Base-by-base conservation (phyloP, 2,888 invertebrate genomes). In the Heliconius ethilla region DNA sequence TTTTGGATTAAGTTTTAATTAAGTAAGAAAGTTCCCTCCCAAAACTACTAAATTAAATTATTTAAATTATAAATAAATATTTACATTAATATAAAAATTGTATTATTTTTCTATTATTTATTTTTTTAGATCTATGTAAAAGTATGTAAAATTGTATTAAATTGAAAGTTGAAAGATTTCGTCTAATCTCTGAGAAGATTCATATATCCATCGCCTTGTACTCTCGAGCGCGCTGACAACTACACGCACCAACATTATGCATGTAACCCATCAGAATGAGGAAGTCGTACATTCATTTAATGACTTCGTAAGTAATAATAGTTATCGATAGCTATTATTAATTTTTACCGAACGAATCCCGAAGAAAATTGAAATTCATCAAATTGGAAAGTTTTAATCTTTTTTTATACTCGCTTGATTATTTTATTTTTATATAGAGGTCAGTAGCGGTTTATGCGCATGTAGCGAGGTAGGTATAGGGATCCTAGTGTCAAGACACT, bases 221-320 rank as follows among this genome's bases (percentile, higher is more conserved):
- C 69, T 75, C 69, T 77, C 81, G 79, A 75, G 65, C 76, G 37
- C 70, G 77, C 80, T 78, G 81, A 80, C 80, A 79, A 76, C 75
- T 75, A 75, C 73, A 66, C 59, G 62, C 75, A 75, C 78, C 75
- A 63, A 77, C 77, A 76, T 81, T 80, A 78, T 81, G 75, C 77
- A 80, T 81, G 80, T 82, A 75, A 79, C 65, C 77, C 78, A 76
- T 80, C 76, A 79, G 77, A 78, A 79, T 78, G 81, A 75, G 79
- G 80, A 82, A 81, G 81, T 80, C 73, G 70, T 78, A 78, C 81
- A 80, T 81, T 81, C 62, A 81, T 81, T 80, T 81, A 81, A 81
- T 81, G 76, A 78, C 75, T 72, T 72, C 65, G 69, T 78, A 78
- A 79, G 78, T 79, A 79, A 78, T 79, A 79, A 76, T 72, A 37